Conservation (phyloP, 2,888 invertebrate genomes). For the Laothoe populi region DNA sequence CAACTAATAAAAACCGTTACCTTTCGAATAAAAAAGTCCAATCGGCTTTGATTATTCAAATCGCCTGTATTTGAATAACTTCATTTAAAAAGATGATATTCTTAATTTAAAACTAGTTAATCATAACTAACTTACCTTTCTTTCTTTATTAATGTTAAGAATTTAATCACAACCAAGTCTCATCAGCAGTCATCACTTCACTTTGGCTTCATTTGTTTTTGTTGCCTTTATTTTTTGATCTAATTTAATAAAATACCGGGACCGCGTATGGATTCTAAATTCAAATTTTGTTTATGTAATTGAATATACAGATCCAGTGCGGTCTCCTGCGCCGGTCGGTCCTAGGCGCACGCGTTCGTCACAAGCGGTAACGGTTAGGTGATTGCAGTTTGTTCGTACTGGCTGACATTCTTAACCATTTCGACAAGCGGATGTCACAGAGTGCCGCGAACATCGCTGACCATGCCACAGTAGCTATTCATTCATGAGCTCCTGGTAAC, state of each 20-base stretch:
- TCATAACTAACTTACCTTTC: slow-evolving; percentile 50
- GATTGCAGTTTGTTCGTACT: slow-evolving; percentile 71
- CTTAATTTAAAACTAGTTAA: not conserved
- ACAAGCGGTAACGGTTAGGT: slow-evolving; percentile 63
- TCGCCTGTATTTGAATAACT: not conserved
- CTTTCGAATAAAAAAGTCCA: not conserved
- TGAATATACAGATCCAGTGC: slow-evolving; percentile 51
- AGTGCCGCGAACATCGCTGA: slow-evolving; percentile 46
- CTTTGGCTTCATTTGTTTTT: slow-evolving; percentile 45
- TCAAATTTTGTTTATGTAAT: slow-evolving; percentile 12
- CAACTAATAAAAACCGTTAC: slow-evolving; percentile 3
- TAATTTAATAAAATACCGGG: not conserved
- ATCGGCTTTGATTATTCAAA: not conserved
- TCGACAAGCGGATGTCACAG: slow-evolving; percentile 69
- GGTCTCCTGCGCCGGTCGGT: slow-evolving; percentile 40
- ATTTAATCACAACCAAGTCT: slow-evolving; percentile 60
- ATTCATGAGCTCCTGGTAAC: slow-evolving; percentile 39
- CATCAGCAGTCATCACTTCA: slow-evolving; percentile 61
- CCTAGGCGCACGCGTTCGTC: slow-evolving; percentile 65
- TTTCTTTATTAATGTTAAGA: slow-evolving; percentile 30
- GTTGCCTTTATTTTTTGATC: slow-evolving; percentile 24
- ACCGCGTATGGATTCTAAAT: not conserved
- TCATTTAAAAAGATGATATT: not conserved
- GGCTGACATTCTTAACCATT: slow-evolving; percentile 73
- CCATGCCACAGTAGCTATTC: slow-evolving; percentile 47